Evolutionary conservation across 2,888 invertebrate species (phyloP), one percentile per base, ranked within the genome.

Genomic region (Trachelus stipa): DNA sequence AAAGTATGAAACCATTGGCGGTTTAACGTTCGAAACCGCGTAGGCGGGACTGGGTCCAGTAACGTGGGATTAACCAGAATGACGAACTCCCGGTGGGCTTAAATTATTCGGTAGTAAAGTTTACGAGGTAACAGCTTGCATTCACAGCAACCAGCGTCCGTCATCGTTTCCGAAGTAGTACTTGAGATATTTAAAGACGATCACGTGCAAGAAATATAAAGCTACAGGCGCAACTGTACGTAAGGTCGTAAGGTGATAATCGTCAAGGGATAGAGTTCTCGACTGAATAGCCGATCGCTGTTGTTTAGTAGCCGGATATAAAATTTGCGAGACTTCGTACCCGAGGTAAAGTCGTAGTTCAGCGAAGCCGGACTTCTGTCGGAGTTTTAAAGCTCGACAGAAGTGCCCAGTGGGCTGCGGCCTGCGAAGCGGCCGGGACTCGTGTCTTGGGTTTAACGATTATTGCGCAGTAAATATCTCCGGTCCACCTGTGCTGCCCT

Each of bases 381-480:
- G 34, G 74, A 74, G 35, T 34, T 74, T 34, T 74, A 56, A 56
- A 56, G 56, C 56, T 56, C 56, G 56, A 56, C 56, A 56, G 40
- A 40, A 40, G 56, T 35, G 31, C 31, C 31, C 23, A 71, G 40
- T 75, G 75, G 23, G 68, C 12, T 56, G 68, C 33, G 75, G 68
- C 68, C 35, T 33, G 23, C 11, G 34, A 37, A 35, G 74, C 74
- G 37, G 73, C 73, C 78, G 69, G 73, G 81, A 80, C 81, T 83
- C 82, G 83, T 82, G 82, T 85, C 81, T 83, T 81, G 83, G 81
- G 81, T 83, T 85, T 86, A 88, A 88, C 88, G 87, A 88, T 88
- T 87, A 87, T 87, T 86, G 87, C 83, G 83, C 86, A 83, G 85
- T 88, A 88, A 88, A 88, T 86, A 87, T 85, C 83, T 78, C 73